Evolutionary conservation across 2,113 vertebrate species (phyloP), one percentile per base, ranked within the genome.

Genomic region (Hemiscyllium ocellatum): DNA sequence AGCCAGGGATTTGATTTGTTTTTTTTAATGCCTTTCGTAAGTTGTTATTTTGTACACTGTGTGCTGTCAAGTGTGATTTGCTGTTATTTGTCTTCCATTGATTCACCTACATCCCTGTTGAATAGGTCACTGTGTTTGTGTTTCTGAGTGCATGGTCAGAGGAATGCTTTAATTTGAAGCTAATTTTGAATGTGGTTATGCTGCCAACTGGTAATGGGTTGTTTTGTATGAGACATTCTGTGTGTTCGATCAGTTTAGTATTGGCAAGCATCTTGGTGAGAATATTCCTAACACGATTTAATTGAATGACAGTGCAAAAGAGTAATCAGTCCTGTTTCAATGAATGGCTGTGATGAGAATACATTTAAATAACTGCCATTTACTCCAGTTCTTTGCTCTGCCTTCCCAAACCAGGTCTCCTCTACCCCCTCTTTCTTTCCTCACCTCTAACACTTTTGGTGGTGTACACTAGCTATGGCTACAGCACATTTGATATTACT

Each of bases 41-140:
- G 12, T n/a, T 50, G 66, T 76, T 95, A 72, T 52, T 95, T 95
- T 95, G 42, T 95, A 52, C 94, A 72, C 94, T 50, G 1, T 29
- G 42, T 3, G 24, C 42, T 70, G 69, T 72, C 66, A 17, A 72
- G 47, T 19, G 47, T 52, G 68, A 76, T 95, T 76, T 95, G 68
- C 26, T 72, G 42, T 76, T 76, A 95, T 76, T 94, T 95, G 69
- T 52, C 94, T 95, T 95, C 26, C 69, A 95, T 72, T 95, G 94
- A 95, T 95, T 95, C 68, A 95, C 94, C 72, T 70, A 47, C 15
- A 50, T 52, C 94, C 69, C 68, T 52, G 42, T 47, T 70, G 68
- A 69, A 95, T 95, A 95, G 66, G 93, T 94, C 47, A 50, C 42
- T 52, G 22, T 70, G 94, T 76, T 72, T 70, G 69, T 95, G 69